Base-by-base conservation (phyloP, 2,888 invertebrate species). In the Lypha dubia region DNA sequence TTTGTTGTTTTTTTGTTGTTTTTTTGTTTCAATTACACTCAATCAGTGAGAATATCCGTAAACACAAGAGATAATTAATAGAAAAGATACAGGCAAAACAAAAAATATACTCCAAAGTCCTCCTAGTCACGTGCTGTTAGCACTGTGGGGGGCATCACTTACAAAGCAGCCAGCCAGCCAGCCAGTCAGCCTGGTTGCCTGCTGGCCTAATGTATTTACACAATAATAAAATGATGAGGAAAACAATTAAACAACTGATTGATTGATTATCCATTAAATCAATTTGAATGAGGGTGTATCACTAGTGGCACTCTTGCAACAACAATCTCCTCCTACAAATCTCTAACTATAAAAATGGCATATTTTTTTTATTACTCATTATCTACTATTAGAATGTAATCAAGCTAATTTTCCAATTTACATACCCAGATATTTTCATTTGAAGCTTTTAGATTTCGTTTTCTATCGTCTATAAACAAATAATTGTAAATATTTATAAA, bases 1-100 rank as follows among this genome's bases (percentile, higher is more conserved):
- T n/a, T n/a, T n/a, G n/a, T n/a, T n/a, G n/a, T n/a, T n/a, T n/a
- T n/a, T n/a, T n/a, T n/a, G n/a, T n/a, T n/a, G n/a, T n/a, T n/a
- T n/a, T n/a, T n/a, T n/a, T 41, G 44, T 65, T 76, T 53, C 75
- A 80, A 76, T 80, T 73, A 76, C 41, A 51, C 41, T 76, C 38
- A 70, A 70, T 75, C 67, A 68, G 46, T 3, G 28, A 53, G 63
- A 53, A 80, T 73, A 63, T 84, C 73, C 80, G 73, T 73, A 80
- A 80, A 80, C 76, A 76, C 38, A 76, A 38, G n/a, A n/a, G n/a
- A n/a, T 79, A 74, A 84, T 80, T 65, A 79, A 79, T 60, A 38
- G 24, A 53, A 62, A 32, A 60, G 35, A 65, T 41, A 53, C 7
- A 62, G 46, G 11, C 38, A 44, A 68, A 24, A 56, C 63, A n/a